Evolutionary conservation across 2,888 invertebrate species (phyloP).

Genomic region (Aporophyla lueneburgensis): DNA sequence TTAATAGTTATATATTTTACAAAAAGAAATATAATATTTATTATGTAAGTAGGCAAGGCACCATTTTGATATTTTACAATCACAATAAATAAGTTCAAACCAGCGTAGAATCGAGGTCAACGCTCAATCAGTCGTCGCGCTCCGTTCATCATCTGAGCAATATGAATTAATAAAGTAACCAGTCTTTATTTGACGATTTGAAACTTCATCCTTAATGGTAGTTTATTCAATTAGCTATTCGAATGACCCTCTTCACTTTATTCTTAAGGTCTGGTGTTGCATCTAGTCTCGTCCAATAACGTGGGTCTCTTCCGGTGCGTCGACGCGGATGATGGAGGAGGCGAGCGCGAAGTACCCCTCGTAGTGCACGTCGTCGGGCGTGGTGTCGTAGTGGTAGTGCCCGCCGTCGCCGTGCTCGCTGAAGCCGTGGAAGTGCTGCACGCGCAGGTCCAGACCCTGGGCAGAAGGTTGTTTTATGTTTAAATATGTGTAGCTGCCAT

Average conservation of each 20-base stretch:
- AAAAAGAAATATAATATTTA: not conserved
- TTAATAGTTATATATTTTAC: constrained; percentile 21
- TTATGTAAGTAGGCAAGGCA: not conserved
- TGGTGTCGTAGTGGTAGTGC: constrained; percentile 99
- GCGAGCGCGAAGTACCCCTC: constrained; percentile 97
- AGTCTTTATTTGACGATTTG: not conserved
- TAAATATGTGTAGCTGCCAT: not conserved
- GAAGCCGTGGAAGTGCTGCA: constrained; percentile 99
- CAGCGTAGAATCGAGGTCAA: constrained; percentile 11
- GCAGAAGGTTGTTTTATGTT: not conserved
- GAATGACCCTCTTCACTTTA: constrained; percentile 2
- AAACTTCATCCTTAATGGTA: not conserved
- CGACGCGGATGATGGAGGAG: constrained; percentile 93
- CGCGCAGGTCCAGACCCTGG: constrained; percentile 96
- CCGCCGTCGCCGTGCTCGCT: constrained; percentile 96
- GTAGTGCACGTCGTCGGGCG: constrained; percentile 96
- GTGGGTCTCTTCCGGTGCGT: constrained; percentile 93
- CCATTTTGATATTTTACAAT: not conserved
- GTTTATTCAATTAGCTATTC: not conserved
- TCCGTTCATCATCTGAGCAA: constrained; percentile 36
- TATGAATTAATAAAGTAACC: not conserved
- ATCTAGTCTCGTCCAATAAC: constrained; percentile 94
- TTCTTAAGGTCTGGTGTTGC: not conserved
- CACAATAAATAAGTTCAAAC: constrained; percentile 25
- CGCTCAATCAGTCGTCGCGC: constrained; percentile 20